Conservation (phyloP, 2,113 vertebrate species). For the Sceloporus tristichus region DNA sequence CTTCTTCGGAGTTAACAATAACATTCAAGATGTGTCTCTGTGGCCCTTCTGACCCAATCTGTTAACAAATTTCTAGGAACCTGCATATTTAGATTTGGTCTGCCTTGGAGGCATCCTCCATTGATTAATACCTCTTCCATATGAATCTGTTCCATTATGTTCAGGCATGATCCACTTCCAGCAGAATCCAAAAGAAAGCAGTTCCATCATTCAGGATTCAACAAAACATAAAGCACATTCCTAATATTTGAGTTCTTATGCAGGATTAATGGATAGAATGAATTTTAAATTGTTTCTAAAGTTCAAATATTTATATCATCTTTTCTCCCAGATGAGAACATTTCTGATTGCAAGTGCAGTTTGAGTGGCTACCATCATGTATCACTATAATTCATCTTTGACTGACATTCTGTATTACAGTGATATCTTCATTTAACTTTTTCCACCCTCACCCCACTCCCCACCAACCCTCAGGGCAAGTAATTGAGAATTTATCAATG, state of each 20-base stretch:
- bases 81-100: not conserved
- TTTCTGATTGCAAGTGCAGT: not conserved
- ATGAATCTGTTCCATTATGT: too few species aligned
- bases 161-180: too few species aligned
- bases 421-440: slow-evolving; percentile 68
- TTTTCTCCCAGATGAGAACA: not conserved
- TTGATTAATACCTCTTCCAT: too few species aligned
- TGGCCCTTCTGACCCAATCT: not conserved
- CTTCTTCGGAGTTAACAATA: too few species aligned
- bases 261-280: not conserved
- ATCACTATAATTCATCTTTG: slow-evolving; percentile 61
- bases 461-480: slow-evolving; percentile 45
- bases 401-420: slow-evolving; percentile 52
- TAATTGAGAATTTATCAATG: slow-evolving; percentile 71
- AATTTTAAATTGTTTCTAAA: not conserved
- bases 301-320: not conserved
- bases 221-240: too few species aligned
- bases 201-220: too few species aligned
- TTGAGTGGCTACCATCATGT: not conserved
- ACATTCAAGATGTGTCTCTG: too few species aligned
- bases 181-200: too few species aligned
- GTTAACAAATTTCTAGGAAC: not conserved
- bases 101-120: too few species aligned
- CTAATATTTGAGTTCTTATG: not conserved
- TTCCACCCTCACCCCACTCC: slow-evolving; percentile 32